phyloP scores from a whole-genome alignment of 2,888 invertebrate species.

The Mesochorus sp. region DNA sequence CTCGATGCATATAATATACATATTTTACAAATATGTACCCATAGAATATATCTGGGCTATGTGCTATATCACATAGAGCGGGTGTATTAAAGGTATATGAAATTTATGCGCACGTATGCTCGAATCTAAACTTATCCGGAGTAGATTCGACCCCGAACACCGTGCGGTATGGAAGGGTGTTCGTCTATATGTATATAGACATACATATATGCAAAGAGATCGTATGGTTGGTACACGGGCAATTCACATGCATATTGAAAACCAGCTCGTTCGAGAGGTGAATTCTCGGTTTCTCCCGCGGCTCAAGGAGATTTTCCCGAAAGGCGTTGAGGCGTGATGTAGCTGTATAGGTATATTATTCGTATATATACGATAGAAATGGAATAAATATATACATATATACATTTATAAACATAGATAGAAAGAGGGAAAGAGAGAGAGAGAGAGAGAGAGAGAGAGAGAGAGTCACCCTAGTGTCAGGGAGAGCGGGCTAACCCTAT shows the following conservation, averaged over 20 bases:
- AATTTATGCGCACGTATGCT: constrained; percentile 53
- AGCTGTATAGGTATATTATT: background rate
- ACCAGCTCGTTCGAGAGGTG: constrained; percentile 44
- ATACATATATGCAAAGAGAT: background rate
- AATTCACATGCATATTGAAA: constrained; percentile 59
- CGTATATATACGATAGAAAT: too few relatives aligned
- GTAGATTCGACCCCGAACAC: constrained; percentile 23
- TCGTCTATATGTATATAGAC: too few relatives aligned
- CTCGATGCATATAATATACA: too few relatives aligned
- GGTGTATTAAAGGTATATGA: constrained; percentile 18
- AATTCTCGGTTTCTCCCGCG: constrained; percentile 39
- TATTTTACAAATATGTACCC: too few relatives aligned
- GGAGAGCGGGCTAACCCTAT: constrained; percentile 41
- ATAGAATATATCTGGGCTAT: too few relatives aligned
- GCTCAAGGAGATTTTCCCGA: constrained; percentile 54
- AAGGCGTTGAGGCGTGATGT: constrained; percentile 48
- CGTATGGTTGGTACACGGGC: constrained; percentile 20
- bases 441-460: constrained; percentile 1
- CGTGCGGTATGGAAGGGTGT: background rate
- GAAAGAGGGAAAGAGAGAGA: background rate
- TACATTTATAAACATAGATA: background rate
- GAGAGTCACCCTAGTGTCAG: constrained; percentile 34
- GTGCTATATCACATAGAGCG: too few relatives aligned
- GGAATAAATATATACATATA: background rate
- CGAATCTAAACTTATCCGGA: constrained; percentile 41